A percentile compares a stretch with the other conserved stretches of the same genome.
Conservation (phyloP, 2,888 invertebrate genomes). For the Rhogogaster chlorosoma region DNA sequence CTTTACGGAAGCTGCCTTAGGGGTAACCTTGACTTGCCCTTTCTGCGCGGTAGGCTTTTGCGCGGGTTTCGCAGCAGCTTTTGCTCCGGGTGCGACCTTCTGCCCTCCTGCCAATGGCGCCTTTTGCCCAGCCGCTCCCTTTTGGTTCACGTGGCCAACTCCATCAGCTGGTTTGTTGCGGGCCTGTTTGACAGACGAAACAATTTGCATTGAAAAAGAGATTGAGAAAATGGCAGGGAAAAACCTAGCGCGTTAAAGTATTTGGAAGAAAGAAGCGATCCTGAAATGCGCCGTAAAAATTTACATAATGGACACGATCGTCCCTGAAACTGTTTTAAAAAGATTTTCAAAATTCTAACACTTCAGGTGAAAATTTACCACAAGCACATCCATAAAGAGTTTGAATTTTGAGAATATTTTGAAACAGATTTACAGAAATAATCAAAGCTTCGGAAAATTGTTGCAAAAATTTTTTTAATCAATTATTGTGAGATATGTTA, state of each 20-base stretch:
- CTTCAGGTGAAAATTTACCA: neutral
- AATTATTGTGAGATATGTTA: too few relatives aligned
- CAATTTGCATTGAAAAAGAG: neutral
- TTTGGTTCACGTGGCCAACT: constrained; percentile 86
- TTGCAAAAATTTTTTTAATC: too few relatives aligned
- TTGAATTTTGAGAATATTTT: too few relatives aligned
- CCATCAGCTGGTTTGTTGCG: constrained; percentile 92
- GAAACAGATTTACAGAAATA: too few relatives aligned
- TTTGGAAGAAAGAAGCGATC: constrained; percentile 48
- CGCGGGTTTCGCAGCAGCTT: constrained; percentile 82
- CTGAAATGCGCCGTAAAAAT: neutral
- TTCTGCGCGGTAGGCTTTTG: constrained; percentile 88
- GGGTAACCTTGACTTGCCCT: constrained; percentile 82
- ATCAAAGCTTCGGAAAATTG: too few relatives aligned
- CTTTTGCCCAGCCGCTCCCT: constrained; percentile 85
- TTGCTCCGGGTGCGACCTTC: constrained; percentile 81
- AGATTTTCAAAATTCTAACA: neutral
- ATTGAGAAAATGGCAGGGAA: neutral
- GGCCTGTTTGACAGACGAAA: constrained; percentile 80
- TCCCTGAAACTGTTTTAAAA: neutral
- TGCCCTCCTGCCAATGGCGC: constrained; percentile 81
- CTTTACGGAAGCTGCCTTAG: constrained; percentile 80
- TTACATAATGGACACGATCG: neutral
- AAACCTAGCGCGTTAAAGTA: neutral
- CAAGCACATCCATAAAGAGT: too few relatives aligned